phyloP scores from a whole-genome alignment of 2,797 vertebrate species.

The Apogon hyalosoma region DNA sequence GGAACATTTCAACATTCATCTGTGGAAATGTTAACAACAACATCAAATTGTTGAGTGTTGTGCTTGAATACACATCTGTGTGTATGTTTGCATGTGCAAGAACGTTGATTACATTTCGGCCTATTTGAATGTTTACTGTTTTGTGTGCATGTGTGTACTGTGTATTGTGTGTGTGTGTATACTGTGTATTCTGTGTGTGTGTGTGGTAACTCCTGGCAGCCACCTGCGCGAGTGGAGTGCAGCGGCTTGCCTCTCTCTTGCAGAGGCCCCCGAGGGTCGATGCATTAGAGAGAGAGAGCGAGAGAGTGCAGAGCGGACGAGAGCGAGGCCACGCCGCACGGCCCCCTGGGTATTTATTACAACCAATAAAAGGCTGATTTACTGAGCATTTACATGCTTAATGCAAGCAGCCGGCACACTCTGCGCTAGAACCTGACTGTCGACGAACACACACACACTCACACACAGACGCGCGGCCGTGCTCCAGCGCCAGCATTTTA shows the following conservation, averaged over 20 bases:
- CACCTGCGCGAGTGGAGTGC: conserved; percentile 78
- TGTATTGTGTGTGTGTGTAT: conserved; percentile 32
- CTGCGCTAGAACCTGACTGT: conserved; percentile 69
- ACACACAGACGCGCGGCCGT: conserved; percentile 32
- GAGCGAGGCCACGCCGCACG: conserved; percentile 79
- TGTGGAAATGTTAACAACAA: conserved; percentile 51
- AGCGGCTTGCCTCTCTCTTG: conserved; percentile 66
- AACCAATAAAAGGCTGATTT: conserved; percentile 90
- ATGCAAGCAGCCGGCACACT: conserved; percentile 84
- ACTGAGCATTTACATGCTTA: conserved; percentile 89
- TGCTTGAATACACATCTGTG: conserved; percentile 64
- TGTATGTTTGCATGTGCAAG: conserved; percentile 61
- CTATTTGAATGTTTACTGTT: conserved; percentile 63
- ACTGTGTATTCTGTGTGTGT: no score
- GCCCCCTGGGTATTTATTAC: conserved; percentile 89
- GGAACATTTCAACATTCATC: conserved; percentile 45
- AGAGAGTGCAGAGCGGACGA: conserved; percentile 69
- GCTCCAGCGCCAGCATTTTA: conserved; percentile 77
- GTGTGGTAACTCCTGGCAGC: conserved; percentile 67
- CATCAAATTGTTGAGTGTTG: conserved; percentile 54
- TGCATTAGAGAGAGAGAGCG: conserved; percentile 82
- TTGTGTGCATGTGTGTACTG: conserved; percentile 49
- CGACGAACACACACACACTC: conserved; percentile 38
- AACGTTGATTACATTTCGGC: conserved; percentile 64
- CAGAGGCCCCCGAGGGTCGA: conserved; percentile 78